phyloP scores from a whole-genome alignment of 2,888 invertebrate genomes.

The Philaethria dido region DNA sequence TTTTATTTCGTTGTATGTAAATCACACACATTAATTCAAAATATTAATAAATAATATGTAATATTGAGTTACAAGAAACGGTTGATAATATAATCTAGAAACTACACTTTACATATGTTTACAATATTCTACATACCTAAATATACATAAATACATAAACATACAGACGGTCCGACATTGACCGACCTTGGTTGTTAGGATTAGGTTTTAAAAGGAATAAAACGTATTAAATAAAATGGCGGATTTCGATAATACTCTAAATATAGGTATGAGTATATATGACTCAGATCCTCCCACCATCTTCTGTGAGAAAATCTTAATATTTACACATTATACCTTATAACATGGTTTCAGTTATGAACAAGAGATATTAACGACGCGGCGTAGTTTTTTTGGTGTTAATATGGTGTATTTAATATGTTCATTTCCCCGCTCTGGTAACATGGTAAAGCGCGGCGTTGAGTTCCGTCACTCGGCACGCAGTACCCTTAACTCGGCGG shows the following conservation, averaged over 20 bases:
- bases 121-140: not conserved
- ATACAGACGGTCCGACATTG: not conserved
- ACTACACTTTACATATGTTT: not conserved
- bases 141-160: not conserved
- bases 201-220: constrained; percentile 3
- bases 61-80: not conserved
- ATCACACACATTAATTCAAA: not conserved
- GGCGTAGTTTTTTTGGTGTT: not conserved
- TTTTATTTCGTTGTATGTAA: too few relatives aligned
- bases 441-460: too few relatives aligned
- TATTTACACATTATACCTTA: not conserved
- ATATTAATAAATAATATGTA: not conserved
- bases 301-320: constrained; percentile 12
- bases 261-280: not conserved
- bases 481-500: too few relatives aligned
- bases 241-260: not conserved
- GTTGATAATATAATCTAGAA: not conserved
- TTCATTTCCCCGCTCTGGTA: too few relatives aligned
- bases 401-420: too few relatives aligned
- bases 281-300: constrained; percentile 8
- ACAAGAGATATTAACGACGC: not conserved
- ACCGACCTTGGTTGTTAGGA: constrained; percentile 9
- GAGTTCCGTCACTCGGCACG: too few relatives aligned
- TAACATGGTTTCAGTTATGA: not conserved
- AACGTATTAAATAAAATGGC: constrained; percentile 1